Conservation (phyloP, 53 echinoderm and acorn worm genomes). For the Henricia sp. region DNA sequence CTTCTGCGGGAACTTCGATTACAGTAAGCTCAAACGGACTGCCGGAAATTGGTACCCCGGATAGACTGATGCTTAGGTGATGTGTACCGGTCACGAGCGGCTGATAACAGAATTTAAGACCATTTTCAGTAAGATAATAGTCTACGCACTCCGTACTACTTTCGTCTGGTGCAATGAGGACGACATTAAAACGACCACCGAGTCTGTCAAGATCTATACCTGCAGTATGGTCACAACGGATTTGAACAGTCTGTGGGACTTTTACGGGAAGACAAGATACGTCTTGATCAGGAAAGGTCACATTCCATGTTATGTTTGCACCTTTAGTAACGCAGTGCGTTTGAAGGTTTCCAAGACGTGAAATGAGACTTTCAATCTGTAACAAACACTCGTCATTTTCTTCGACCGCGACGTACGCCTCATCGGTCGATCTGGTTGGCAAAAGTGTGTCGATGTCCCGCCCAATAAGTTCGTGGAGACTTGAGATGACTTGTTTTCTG, state of each 20-base stretch:
- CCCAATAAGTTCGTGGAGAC: slow-evolving; percentile 16
- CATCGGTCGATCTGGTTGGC: neutral
- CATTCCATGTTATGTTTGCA: neutral
- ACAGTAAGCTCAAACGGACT: slow-evolving; percentile 13
- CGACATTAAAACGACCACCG: neutral
- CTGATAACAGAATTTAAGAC: too few species aligned
- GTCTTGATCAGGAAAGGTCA: neutral
- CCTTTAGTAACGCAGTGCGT: neutral
- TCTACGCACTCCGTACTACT: neutral
- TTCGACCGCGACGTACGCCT: neutral
- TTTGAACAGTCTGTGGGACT: neutral
- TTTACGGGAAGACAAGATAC: neutral
- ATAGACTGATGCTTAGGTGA: slow-evolving; percentile 1
- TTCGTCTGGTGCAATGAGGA: neutral
- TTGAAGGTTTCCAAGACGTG: neutral
- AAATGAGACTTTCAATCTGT: slow-evolving; percentile 8
- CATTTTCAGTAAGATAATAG: neutral
- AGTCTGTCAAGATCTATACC: neutral
- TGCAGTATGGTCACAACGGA: neutral
- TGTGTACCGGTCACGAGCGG: slow-evolving; percentile 10
- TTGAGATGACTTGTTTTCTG: slow-evolving; percentile 12
- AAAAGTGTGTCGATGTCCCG: neutral
- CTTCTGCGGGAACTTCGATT: neutral
- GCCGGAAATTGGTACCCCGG: neutral
- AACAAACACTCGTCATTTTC: neutral